Base-by-base conservation (phyloP, 2,113 vertebrate genomes). In the Columbina picui region DNA sequence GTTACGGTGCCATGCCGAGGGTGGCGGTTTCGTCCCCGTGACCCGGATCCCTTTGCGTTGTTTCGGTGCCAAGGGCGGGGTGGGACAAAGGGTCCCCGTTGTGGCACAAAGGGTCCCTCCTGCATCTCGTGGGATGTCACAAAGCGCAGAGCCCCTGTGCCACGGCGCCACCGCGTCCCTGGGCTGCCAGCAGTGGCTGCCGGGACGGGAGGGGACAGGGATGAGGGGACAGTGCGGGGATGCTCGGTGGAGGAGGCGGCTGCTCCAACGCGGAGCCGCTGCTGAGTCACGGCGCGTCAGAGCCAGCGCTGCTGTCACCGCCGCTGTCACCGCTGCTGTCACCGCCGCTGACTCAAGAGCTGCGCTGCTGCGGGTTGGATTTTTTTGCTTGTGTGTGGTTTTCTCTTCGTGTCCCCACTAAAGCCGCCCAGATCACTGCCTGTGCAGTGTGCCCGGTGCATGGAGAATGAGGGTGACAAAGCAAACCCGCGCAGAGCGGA, bases 201-300 rank as follows among this genome's bases (percentile, higher is more conserved):
- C 3, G 2, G 53, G 25, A 6, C 45, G 45, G 38, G 36, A 6
- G 38, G 79, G 53, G 74, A 59, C 11, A 3, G 0, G 56, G 70
- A 11, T 12, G 60, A 3, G 61, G 59, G 57, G 43, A 43, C 43
- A 9, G 43, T 43, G 43, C 43, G 7, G 43, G 43, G 43, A 19
- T 19, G 43, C 43, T 19, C 17, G 18, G 43, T 18, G 11, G 80
- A 91, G 93, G 95, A 67, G 93, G 77, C 6, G 59, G 6, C 67
- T 53, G 53, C 90, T 86, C 7, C 32, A 1, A 21, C 75, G 7
- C 10, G 14, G 83, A 75, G 91, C 41, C 25, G 4, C 69, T 77
- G 93, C 94, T 96, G 96, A 94, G 81, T 97, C 96, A 96, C 65
- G 6, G 76, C 78, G 34, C 17, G 50, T 81, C 75, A n/a, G 47